Evolutionary conservation across 2,113 vertebrate genomes (phyloP).

Genomic region (Limanda limanda): DNA sequence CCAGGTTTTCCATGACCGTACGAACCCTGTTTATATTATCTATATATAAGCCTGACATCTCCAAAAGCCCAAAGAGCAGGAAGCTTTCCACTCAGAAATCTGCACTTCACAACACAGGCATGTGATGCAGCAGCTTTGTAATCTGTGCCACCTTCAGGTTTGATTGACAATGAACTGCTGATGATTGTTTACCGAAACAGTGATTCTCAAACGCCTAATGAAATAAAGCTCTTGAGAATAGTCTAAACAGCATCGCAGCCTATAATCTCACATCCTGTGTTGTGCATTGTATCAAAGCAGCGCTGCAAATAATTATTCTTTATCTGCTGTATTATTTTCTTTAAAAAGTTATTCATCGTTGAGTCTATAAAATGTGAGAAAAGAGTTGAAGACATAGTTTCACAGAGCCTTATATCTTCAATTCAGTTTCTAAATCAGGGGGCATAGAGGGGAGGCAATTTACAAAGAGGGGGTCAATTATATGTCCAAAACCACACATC

Average conservation of each 20-base stretch:
- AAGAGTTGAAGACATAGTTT: no score
- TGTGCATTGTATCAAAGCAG: slow-evolving; percentile 1
- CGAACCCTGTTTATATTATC: no score
- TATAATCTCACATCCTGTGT: neutral
- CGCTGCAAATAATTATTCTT: neutral
- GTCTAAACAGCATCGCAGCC: neutral
- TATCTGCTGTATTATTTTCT: neutral
- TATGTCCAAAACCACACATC: no score
- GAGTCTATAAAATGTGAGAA: neutral
- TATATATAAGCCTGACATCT: neutral
- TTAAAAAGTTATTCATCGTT: neutral
- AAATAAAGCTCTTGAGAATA: neutral
- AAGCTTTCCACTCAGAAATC: neutral
- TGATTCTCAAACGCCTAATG: neutral
- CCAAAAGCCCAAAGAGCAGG: neutral
- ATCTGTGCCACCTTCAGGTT: neutral
- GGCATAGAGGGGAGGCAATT: no score
- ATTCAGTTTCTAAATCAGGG: no score
- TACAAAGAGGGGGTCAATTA: no score
- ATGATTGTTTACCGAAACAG: neutral
- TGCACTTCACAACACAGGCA: no score
- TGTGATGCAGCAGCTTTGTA: neutral
- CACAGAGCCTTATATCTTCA: no score
- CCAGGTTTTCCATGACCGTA: no score
- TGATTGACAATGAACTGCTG: neutral